These are phyloP conservation scores for Drosophila kuntzei DNA, from an alignment of 2,888 invertebrate species.

Conservation along the genomic window DNA sequence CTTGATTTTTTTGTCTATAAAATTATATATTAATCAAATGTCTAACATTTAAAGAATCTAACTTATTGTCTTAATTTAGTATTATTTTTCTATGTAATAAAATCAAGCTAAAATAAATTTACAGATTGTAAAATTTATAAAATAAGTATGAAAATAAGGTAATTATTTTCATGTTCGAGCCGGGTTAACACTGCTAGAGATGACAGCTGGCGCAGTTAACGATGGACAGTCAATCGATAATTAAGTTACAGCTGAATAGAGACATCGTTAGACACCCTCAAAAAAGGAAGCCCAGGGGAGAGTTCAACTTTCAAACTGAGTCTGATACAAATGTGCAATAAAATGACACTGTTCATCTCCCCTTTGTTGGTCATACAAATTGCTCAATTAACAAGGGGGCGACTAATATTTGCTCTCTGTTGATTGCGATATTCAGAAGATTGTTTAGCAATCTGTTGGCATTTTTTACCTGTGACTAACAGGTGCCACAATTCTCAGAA, in stretches of 20 bases:
- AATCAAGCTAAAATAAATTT: not conserved
- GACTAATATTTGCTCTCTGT: slow-evolving; percentile 42
- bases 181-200: not conserved
- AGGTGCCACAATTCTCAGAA: slow-evolving; percentile 65
- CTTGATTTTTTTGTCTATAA: too few species aligned
- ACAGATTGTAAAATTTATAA: not conserved
- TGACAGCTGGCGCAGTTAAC: slow-evolving; percentile 31
- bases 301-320: slow-evolving; percentile 3
- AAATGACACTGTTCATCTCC: slow-evolving; percentile 25
- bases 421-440: slow-evolving; percentile 54
- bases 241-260: slow-evolving; percentile 23
- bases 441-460: slow-evolving; percentile 25
- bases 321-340: slow-evolving; percentile 45
- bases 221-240: slow-evolving; percentile 23
- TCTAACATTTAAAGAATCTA: too few species aligned
- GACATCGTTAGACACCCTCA: slow-evolving; percentile 25
- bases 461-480: slow-evolving; percentile 36
- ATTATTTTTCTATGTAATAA: not conserved
- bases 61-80: not conserved
- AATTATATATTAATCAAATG: too few species aligned
- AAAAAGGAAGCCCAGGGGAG: slow-evolving; percentile 11
- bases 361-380: slow-evolving; percentile 53
- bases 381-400: slow-evolving; percentile 54
- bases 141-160: not conserved
- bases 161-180: not conserved